Evolutionary conservation across 2,113 vertebrate species (phyloP).

Genomic region (Phyllostomus hastatus): DNA sequence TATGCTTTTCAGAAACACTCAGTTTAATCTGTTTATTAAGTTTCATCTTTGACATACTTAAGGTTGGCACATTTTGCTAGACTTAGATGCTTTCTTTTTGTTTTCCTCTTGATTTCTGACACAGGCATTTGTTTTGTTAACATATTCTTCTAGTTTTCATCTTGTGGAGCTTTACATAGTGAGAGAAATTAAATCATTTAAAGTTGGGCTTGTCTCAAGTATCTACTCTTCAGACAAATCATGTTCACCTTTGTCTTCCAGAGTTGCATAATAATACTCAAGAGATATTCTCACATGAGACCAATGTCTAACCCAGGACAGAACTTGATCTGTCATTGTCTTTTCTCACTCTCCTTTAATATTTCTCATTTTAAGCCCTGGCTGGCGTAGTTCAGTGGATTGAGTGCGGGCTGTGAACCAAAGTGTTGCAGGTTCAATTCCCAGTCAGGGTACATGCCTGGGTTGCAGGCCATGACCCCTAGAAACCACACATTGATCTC

Average conservation of each 20-base stretch:
- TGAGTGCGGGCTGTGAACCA: too few relatives aligned
- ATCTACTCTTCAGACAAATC: conserved; percentile 19
- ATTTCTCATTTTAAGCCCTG: background rate
- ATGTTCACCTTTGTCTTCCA: background rate
- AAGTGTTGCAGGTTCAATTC: too few relatives aligned
- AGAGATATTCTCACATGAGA: conserved; percentile 5
- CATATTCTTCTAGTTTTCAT: background rate
- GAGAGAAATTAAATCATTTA: conserved; percentile 11
- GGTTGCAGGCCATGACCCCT: too few relatives aligned
- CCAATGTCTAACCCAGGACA: background rate
- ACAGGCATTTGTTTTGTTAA: background rate
- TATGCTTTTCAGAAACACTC: background rate
- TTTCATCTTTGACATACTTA: background rate
- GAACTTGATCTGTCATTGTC: conserved; percentile 15
- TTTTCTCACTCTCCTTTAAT: background rate
- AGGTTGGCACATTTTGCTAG: background rate
- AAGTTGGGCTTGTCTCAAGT: background rate
- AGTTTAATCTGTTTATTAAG: background rate
- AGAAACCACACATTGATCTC: too few relatives aligned
- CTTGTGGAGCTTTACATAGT: background rate
- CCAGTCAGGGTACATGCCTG: too few relatives aligned
- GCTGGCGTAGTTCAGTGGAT: too few relatives aligned
- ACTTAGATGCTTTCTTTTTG: background rate
- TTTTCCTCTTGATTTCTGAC: background rate
- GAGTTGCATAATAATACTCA: conserved; percentile 5